These are phyloP conservation scores for Masnerella sp. DNA, from an alignment of 2,888 invertebrate species.

Conservation along the genomic window DNA sequence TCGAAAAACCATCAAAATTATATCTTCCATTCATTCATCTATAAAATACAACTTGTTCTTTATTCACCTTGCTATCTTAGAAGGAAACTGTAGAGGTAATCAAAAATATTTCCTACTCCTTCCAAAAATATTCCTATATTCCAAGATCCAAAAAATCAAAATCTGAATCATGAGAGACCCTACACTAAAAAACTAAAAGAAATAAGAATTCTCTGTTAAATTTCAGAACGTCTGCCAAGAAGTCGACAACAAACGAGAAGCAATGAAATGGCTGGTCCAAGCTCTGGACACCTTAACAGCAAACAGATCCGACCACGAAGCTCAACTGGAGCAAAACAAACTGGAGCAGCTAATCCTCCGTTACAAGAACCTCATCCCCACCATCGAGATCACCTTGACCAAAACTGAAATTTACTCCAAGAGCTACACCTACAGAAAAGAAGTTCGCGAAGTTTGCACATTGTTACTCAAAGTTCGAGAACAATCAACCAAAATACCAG, in stretches of 20 bases:
- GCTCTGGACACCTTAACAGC: conserved; percentile 91
- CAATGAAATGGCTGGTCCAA: conserved; percentile 97
- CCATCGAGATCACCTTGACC: conserved; percentile 94
- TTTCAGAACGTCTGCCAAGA: conserved; percentile 94
- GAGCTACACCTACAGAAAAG: conserved; percentile 94
- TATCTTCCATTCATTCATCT: no score
- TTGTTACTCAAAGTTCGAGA: conserved; percentile 87
- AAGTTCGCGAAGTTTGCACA: conserved; percentile 90
- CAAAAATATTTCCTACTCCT: background rate
- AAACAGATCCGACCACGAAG: conserved; percentile 89
- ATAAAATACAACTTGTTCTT: conserved; percentile 1
- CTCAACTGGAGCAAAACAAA: conserved; percentile 87
- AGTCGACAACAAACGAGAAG: conserved; percentile 93
- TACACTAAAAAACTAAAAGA: no score
- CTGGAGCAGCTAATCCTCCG: conserved; percentile 90
- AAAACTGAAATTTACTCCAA: conserved; percentile 95
- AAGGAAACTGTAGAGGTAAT: conserved; percentile 50
- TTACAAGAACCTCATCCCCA: conserved; percentile 94
- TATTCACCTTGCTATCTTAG: conserved; percentile 23
- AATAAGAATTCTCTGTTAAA: no score
- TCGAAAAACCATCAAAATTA: no score
- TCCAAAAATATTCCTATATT: no score
- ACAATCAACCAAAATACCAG: conserved; percentile 82
- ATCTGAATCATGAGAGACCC: no score
- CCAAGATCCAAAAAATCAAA: no score